phyloP scores from a whole-genome alignment of 64 coral and sea anemone genomes.

The Dendronephthya gigantea region DNA sequence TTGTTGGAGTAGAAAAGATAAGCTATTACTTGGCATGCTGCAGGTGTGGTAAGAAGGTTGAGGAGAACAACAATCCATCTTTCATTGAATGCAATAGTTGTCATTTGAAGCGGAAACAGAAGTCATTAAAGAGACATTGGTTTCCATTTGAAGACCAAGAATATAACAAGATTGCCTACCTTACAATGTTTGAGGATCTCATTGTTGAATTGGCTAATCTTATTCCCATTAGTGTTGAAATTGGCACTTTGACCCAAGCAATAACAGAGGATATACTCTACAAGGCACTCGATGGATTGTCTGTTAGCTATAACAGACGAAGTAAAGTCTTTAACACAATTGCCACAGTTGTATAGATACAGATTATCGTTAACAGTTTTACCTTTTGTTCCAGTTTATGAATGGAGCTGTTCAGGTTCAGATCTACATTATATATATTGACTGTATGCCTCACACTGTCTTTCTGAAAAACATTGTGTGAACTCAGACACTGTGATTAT shows the following conservation, averaged over 20 bases:
- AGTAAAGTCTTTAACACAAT: neutral
- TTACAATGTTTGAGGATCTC: constrained; percentile 2
- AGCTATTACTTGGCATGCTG: neutral
- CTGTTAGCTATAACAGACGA: neutral
- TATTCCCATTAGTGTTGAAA: neutral
- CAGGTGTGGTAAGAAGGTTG: neutral
- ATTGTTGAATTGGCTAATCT: neutral
- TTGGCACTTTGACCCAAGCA: neutral
- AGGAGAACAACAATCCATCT: neutral
- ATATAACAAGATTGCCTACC: neutral
- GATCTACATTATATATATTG: too few species aligned
- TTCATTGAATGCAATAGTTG: neutral
- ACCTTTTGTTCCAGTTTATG: too few species aligned
- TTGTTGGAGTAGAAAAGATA: neutral
- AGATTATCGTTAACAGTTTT: too few species aligned
- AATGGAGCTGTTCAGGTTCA: too few species aligned
- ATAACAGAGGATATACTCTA: neutral
- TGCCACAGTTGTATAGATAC: too few species aligned
- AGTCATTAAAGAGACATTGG: neutral
- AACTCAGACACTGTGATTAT: too few species aligned
- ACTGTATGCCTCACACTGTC: too few species aligned
- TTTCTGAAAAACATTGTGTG: too few species aligned
- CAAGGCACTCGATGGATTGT: neutral
- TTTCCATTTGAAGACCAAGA: constrained; percentile 8
- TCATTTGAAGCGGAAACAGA: constrained; percentile 2